Evolutionary conservation across 1,140 invertebrate genomes (phyloP).

Genomic region (Sarcophaga peregrina): DNA sequence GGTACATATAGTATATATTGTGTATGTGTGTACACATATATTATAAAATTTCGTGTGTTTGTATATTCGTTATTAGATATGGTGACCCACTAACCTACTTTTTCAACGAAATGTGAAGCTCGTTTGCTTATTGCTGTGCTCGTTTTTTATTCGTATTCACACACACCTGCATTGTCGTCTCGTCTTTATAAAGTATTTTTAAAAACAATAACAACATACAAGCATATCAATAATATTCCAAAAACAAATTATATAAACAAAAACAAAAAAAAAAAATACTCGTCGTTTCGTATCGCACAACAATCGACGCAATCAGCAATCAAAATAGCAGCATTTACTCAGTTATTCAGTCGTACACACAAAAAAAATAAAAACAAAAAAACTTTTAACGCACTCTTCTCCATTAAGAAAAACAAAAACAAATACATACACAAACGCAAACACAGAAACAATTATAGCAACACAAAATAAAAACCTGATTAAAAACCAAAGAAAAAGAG

Average conservation of each 20-base stretch:
- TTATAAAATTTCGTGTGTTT: neutral
- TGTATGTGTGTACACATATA: constrained; percentile 38
- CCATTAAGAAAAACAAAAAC: too few relatives aligned
- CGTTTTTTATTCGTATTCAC: constrained; percentile 1
- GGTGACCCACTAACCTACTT: constrained; percentile 66
- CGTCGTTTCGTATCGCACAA: neutral
- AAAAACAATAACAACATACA: constrained; percentile 8
- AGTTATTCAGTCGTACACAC: neutral
- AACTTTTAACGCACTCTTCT: too few relatives aligned
- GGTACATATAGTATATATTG: constrained; percentile 9
- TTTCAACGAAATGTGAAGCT: constrained; percentile 46
- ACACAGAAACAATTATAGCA: too few relatives aligned
- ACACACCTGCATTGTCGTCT: too few relatives aligned
- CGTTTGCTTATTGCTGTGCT: neutral
- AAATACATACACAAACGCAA: too few relatives aligned
- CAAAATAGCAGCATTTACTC: neutral
- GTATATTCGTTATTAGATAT: constrained; percentile 57
- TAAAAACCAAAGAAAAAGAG: too few relatives aligned
- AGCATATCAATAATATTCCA: neutral
- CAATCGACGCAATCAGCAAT: constrained; percentile 28
- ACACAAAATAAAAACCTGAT: too few relatives aligned
- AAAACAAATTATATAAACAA: neutral
- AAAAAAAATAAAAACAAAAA: too few relatives aligned
- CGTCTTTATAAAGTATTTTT: neutral
- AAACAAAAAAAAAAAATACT: neutral